Conservation (phyloP, 2,113 vertebrate species). For the Rhombomys opimus region DNA sequence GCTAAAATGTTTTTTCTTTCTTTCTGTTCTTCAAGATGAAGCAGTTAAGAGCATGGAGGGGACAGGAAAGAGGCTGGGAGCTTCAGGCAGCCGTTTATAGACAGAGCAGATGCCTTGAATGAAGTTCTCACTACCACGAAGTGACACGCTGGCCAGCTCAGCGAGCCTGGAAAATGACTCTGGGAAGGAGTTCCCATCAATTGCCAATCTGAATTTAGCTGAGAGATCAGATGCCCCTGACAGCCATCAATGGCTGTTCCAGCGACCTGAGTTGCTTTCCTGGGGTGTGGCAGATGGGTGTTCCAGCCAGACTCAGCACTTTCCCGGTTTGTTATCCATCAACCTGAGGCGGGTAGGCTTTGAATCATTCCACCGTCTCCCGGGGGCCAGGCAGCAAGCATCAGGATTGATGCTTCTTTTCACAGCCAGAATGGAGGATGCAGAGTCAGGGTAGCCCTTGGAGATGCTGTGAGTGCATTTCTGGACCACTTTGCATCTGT, state of each 20-base stretch:
- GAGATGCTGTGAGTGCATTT: neutral
- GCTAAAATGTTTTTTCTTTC: neutral
- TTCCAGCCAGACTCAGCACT: neutral
- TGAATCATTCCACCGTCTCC: neutral
- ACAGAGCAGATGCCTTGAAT: neutral
- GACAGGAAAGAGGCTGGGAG: neutral
- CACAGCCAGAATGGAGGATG: neutral
- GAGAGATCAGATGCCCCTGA: neutral
- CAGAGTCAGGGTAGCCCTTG: neutral
- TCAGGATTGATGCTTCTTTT: neutral
- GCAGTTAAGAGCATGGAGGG: neutral
- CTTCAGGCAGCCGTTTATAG: neutral
- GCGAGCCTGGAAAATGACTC: neutral
- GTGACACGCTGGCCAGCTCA: neutral
- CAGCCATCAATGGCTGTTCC: neutral
- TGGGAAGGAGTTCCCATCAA: neutral
- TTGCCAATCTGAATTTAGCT: neutral
- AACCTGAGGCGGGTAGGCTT: neutral
- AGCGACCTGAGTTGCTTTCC: neutral
- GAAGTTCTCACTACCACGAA: neutral
- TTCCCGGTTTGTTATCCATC: conserved; percentile 47
- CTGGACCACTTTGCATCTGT: neutral
- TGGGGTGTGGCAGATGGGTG: neutral
- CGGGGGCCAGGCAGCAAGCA: neutral
- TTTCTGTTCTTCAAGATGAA: conserved; percentile 24